Evolutionary conservation across 1,140 invertebrate species (phyloP).

Genomic region (Lasioglossum albipes): DNA sequence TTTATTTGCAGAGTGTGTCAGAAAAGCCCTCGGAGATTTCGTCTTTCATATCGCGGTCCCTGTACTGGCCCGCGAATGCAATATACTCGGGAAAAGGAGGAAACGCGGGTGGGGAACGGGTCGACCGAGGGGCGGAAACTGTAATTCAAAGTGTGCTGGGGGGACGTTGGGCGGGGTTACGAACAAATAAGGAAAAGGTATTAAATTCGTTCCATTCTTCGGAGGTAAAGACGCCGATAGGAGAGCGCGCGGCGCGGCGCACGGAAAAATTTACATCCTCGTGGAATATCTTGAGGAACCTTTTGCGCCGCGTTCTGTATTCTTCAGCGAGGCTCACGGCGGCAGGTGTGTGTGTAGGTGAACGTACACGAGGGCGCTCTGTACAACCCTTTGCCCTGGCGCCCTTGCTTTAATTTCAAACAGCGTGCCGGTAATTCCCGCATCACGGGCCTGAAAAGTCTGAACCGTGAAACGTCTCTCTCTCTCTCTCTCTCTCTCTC

Average conservation of each 20-base stretch:
- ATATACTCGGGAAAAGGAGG: constrained; percentile 22
- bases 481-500: background rate
- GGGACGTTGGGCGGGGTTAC: background rate
- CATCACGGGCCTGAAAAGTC: constrained; percentile 38
- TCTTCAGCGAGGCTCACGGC: background rate
- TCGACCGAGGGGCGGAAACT: background rate
- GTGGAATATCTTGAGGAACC: constrained; percentile 43
- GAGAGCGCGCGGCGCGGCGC: no score
- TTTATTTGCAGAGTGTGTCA: constrained; percentile 61
- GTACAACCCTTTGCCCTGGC: constrained; percentile 40
- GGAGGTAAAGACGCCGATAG: background rate
- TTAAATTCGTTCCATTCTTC: constrained; percentile 43
- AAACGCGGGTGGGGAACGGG: background rate
- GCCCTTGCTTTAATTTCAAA: constrained; percentile 52
- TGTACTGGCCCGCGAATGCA: constrained; percentile 23
- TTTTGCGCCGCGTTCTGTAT: constrained; percentile 1
- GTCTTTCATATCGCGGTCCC: constrained; percentile 41
- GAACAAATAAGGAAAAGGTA: constrained; percentile 30
- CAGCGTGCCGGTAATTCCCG: constrained; percentile 46
- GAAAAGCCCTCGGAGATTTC: constrained; percentile 57
- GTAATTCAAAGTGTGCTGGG: constrained; percentile 13
- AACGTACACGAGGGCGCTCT: background rate
- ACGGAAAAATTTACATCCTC: constrained; percentile 24
- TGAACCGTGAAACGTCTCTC: constrained; percentile 30
- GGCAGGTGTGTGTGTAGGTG: background rate